phyloP scores from a whole-genome alignment of 1,140 invertebrate species.

The Acarapis woodi region DNA sequence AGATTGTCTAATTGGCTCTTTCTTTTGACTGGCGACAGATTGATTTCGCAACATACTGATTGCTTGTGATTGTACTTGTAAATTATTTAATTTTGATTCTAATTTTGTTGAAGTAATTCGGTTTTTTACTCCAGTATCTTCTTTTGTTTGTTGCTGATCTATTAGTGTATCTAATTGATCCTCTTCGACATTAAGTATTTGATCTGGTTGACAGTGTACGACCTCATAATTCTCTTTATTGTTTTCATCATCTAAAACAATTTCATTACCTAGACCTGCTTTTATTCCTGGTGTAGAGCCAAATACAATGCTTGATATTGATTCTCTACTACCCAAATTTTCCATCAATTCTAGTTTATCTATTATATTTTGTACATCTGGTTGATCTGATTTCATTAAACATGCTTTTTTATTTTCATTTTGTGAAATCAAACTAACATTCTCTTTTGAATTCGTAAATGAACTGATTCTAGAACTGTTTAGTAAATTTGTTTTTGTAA shows the following conservation, averaged over 20 bases:
- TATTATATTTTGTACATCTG: too few relatives aligned
- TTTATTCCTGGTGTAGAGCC: constrained; percentile 8
- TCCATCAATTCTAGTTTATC: too few relatives aligned
- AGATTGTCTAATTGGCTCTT: too few relatives aligned
- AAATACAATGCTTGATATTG: constrained; percentile 9
- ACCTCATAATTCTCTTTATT: neutral
- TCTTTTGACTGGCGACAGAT: neutral
- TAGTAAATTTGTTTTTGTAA: too few relatives aligned
- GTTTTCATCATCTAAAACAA: neutral
- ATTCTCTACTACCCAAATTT: neutral
- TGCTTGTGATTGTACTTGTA: too few relatives aligned
- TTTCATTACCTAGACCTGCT: constrained; percentile 2
- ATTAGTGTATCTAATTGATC: neutral
- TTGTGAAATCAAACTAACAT: too few relatives aligned
- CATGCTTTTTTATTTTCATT: too few relatives aligned
- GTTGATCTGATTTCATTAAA: too few relatives aligned
- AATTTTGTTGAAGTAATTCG: constrained; percentile 10
- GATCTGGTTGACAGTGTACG: neutral
- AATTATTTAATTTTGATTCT: too few relatives aligned
- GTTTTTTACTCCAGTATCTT: neutral
- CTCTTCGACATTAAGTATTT: neutral
- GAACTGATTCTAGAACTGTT: too few relatives aligned
- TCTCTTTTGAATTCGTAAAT: too few relatives aligned
- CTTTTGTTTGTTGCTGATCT: neutral
- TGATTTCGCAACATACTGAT: too few relatives aligned